Evolutionary conservation across 2,113 vertebrate species (phyloP), one percentile per base, ranked within the genome.

Genomic region (Capricornis sumatraensis): DNA sequence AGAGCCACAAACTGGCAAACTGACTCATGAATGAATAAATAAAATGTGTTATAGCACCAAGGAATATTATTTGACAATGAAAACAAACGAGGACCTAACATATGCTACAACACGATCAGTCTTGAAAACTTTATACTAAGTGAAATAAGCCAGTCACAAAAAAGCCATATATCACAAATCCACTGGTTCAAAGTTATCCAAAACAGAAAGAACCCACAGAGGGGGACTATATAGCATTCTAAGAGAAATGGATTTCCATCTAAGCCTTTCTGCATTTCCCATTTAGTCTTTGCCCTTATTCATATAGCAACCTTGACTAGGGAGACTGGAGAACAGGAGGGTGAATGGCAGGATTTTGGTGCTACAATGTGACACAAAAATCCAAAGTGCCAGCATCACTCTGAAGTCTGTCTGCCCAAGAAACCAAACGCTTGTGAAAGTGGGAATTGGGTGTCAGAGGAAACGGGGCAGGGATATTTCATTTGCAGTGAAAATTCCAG

Each of bases 401-500:
- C 30, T 60, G 8, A 87, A 94, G 58, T 67, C 45, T 81, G 7
- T 53, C 89, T 94, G 97, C 60, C 84, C 30, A 95, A 82, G 23
- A 82, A 87, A 58, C 33, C 33, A 30, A 14, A 88, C 86, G 93
- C 91, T 86, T 95, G 78, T 97, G 96, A 93, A 92, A 98, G 36
- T 87, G 27, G 78, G 78, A 94, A 93, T 1, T 84, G 62, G 30
- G 45, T 74, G 62, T 84, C 62, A 89, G 55, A 94, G 71, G 87
- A 97, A 97, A 97, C 93, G 64, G 82, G 33, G 88, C 27, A 60
- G 81, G 92, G 87, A 90, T 67, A 88, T 40, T 94, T 93, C 95
- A 97, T 94, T 91, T 82, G 85, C 40, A 91, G 91, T 94, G 53
- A 95, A 94, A 94, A 97, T 95, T 95, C 81, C 50, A 40, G n/a